A percentile compares a stretch with the other conserved stretches of the same genome.
These are phyloP conservation scores for Galerucella pusilla DNA, from an alignment of 2,888 invertebrate genomes.

Conservation along the genomic window DNA sequence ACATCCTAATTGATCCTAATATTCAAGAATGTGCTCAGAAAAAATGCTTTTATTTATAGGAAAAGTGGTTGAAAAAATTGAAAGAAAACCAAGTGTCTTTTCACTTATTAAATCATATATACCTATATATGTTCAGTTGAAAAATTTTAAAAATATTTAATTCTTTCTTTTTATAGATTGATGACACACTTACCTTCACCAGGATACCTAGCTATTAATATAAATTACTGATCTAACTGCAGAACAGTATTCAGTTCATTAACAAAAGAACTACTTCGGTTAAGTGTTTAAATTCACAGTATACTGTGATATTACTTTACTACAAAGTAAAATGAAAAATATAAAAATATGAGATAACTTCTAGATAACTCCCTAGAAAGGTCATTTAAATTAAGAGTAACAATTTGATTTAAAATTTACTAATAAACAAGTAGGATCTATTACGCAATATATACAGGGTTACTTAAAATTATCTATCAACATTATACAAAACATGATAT, in stretches of 20 bases:
- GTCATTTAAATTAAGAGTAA: not conserved
- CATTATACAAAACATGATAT: too few relatives aligned
- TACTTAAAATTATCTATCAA: too few relatives aligned
- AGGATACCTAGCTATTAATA: too few relatives aligned
- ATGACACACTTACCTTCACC: not conserved
- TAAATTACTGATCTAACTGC: not conserved
- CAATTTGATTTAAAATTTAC: not conserved
- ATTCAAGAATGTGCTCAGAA: too few relatives aligned
- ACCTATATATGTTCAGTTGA: too few relatives aligned
- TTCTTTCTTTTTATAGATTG: not conserved
- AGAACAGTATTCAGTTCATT: not conserved
- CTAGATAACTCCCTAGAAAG: not conserved
- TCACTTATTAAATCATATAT: too few relatives aligned
- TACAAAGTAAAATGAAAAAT: not conserved
- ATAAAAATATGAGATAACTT: not conserved
- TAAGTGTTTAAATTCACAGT: not conserved
- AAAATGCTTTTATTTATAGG: too few relatives aligned
- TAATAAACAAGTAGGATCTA: not conserved
- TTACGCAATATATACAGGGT: not conserved
- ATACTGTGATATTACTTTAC: not conserved
- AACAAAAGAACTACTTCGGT: not conserved
- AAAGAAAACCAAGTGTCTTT: too few relatives aligned
- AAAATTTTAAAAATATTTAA: too few relatives aligned
- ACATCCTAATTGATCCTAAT: too few relatives aligned
- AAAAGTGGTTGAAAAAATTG: too few relatives aligned